These are phyloP conservation scores for Trididemnum nubilum DNA, from an alignment of 23 tunicate genomes.

Conservation along the genomic window DNA sequence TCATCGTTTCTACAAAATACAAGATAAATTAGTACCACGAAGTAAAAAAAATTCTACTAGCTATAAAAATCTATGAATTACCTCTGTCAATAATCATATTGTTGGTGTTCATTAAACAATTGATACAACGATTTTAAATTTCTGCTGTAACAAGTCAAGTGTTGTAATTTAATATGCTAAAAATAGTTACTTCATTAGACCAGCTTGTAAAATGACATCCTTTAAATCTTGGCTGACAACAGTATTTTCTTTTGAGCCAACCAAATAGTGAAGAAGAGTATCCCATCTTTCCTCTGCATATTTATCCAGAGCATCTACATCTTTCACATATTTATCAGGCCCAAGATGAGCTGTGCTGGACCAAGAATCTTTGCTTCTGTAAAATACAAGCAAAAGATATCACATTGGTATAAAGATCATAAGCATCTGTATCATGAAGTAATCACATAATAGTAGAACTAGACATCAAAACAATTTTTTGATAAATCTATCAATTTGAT, in stretches of 20 bases:
- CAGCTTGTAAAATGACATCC: conserved; percentile 67
- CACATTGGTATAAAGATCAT: background rate
- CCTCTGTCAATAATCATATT: too few species aligned
- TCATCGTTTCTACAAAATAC: conserved; percentile 53
- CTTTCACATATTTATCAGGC: conserved; percentile 78
- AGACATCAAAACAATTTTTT: too few species aligned
- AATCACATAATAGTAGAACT: too few species aligned
- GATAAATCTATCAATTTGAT: too few species aligned
- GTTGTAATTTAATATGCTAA: too few species aligned
- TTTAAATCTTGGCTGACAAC: conserved; percentile 70
- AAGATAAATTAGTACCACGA: too few species aligned
- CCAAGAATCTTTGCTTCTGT: conserved; percentile 60
- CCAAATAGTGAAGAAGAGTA: conserved; percentile 72
- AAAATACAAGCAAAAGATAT: background rate
- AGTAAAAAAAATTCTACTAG: too few species aligned
- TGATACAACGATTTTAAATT: too few species aligned
- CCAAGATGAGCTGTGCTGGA: conserved; percentile 74
- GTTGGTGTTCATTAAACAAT: too few species aligned
- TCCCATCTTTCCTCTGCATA: conserved; percentile 92
- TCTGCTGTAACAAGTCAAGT: too few species aligned
- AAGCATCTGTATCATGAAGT: too few species aligned
- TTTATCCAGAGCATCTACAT: conserved; percentile 59
- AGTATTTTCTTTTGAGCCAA: conserved; percentile 58
- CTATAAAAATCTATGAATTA: too few species aligned
- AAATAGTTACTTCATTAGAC: conserved; percentile 83